Evolutionary conservation across 2,888 invertebrate genomes (phyloP).

Genomic region (Plebejus melissa): DNA sequence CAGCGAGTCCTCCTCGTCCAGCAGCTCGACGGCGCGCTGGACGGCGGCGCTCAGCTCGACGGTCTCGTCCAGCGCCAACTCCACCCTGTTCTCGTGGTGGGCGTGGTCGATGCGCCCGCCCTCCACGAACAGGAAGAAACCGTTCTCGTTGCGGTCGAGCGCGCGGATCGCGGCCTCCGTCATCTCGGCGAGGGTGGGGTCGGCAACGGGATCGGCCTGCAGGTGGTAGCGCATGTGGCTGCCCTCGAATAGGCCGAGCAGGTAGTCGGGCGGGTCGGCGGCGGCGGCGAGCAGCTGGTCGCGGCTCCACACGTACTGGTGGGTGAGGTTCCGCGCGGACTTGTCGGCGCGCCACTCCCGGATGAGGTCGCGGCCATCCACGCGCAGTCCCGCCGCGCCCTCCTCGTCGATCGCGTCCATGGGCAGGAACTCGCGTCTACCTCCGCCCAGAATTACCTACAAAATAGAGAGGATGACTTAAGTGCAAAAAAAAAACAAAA

Average conservation of each 20-base stretch:
- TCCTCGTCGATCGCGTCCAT: slow-evolving; percentile 73
- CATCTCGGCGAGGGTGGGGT: slow-evolving; percentile 69
- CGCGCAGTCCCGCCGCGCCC: slow-evolving; percentile 60
- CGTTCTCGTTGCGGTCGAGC: slow-evolving; percentile 80
- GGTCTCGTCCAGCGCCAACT: slow-evolving; percentile 83
- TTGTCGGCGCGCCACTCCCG: slow-evolving; percentile 81
- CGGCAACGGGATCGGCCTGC: slow-evolving; percentile 61
- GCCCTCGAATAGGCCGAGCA: slow-evolving; percentile 81
- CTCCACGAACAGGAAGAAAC: slow-evolving; percentile 89
- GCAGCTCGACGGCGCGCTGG: slow-evolving; percentile 57
- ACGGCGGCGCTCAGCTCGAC: slow-evolving; percentile 82
- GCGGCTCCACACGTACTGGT: slow-evolving; percentile 79
- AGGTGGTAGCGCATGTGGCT: slow-evolving; percentile 83
- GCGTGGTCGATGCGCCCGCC: slow-evolving; percentile 83
- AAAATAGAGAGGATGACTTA: slow-evolving; percentile 24
- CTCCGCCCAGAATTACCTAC: slow-evolving; percentile 86
- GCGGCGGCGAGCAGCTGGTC: slow-evolving; percentile 67
- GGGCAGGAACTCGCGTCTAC: slow-evolving; percentile 82
- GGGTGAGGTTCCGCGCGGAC: slow-evolving; percentile 50
- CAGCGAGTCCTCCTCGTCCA: slow-evolving; percentile 82
- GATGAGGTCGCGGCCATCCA: slow-evolving; percentile 82
- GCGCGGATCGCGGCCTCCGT: slow-evolving; percentile 83
- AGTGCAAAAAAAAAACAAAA: no score
- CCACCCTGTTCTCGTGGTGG: slow-evolving; percentile 80
- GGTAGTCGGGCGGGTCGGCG: slow-evolving; percentile 76